Base-by-base conservation (phyloP, 1,140 invertebrate species). In the Atta colombica region DNA sequence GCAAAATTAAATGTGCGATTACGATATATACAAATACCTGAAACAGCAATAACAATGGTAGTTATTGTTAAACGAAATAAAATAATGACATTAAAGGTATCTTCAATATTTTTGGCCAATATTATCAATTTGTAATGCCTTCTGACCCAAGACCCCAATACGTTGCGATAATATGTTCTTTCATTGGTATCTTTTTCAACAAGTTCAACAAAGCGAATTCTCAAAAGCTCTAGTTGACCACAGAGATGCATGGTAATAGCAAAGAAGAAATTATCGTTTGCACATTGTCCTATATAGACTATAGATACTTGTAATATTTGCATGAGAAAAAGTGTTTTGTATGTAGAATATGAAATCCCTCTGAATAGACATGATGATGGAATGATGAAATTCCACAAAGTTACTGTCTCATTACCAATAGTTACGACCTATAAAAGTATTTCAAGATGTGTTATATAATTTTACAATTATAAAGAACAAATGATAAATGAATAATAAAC, bases 261-360 rank as follows among this genome's bases (percentile, higher is more conserved):
- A 28, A 90, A 89, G 31, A 90, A 90, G 39, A 89, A 90, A 1
- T 75, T 82, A n/a, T 90, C 89, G n/a, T 6, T 39, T 21, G 60
- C 45, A 3, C 69, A 75, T 21, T 28, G 10, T n/a, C 28, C n/a
- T 49, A 53, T 18, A 21, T 21, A 85, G 0, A 51, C 6, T 39
- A 75, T 12, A 1, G 61, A 49, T 45, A n/a, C 18, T 31, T 77
- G 55, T 39, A 74, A 21, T 25, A 85, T 51, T 53, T 85, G 82
- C 45, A 65, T 51, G 3, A 25, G 25, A 7, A 77, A 8, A 65
- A 85, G n/a, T 18, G 31, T 18, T 18, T 63, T 65, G n/a, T 85
- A 53, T 18, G 39, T 85, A 49, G 69, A 25, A n/a, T 74, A 65
- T 8, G 82, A 85, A 25, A 85, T 39, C 3, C 60, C 71, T 61